Evolutionary conservation across 1,140 invertebrate species (phyloP).

Genomic region (Micrasema longulum): DNA sequence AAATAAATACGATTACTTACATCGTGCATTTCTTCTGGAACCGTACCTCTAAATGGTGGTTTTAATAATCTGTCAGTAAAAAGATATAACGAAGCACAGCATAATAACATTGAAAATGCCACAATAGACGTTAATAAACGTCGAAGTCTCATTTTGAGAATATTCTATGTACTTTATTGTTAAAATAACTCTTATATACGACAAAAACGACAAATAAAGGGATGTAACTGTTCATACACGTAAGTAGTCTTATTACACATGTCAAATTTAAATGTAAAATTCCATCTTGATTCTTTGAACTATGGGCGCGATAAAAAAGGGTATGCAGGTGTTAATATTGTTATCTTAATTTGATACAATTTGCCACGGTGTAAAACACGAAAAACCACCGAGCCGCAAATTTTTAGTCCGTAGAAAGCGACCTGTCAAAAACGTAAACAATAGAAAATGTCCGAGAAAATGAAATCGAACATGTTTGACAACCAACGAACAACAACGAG

Average conservation of each 20-base stretch:
- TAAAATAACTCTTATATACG: not conserved
- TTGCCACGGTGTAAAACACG: constrained; percentile 19
- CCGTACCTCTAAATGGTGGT: constrained; percentile 62
- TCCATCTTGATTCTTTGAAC: no score
- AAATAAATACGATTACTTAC: constrained; percentile 61
- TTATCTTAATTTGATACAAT: constrained; percentile 3
- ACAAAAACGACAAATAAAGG: not conserved
- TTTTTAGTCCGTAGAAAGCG: not conserved
- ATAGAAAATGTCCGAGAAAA: no score
- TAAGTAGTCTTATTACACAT: no score
- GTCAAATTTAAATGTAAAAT: no score
- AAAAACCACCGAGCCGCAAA: not conserved
- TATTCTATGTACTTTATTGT: not conserved
- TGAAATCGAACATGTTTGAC: no score
- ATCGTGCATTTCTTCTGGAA: constrained; percentile 61
- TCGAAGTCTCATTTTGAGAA: constrained; percentile 61
- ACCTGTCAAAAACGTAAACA: constrained; percentile 42
- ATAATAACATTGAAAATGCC: constrained; percentile 62
- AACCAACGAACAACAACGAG: no score
- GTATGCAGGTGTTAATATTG: not conserved
- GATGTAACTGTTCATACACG: not conserved
- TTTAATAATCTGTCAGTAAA: constrained; percentile 64
- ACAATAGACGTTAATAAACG: constrained; percentile 63
- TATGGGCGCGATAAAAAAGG: no score
- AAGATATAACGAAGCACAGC: constrained; percentile 64